These are phyloP conservation scores for Littorina saxatilis DNA, from an alignment of 1,140 invertebrate genomes.

Conservation along the genomic window DNA sequence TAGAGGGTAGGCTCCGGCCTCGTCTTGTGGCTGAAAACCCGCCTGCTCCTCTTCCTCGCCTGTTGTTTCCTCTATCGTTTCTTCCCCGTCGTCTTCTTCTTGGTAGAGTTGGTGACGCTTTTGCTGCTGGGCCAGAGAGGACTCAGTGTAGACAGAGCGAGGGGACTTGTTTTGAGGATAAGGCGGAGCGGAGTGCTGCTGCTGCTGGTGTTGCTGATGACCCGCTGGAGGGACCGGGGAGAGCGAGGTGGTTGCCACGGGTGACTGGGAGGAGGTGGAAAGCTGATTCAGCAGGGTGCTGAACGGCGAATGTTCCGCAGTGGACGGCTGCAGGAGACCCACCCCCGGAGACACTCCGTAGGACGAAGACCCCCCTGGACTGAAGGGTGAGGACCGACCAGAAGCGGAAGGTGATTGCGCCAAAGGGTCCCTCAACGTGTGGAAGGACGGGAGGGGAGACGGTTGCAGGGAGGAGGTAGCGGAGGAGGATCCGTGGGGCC, in stretches of 20 bases:
- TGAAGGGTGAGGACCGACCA: not conserved
- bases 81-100: not conserved
- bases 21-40: not conserved
- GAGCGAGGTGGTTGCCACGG: not conserved
- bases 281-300: conserved; percentile 16
- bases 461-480: not conserved
- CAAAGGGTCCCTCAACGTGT: conserved; percentile 1
- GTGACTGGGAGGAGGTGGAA: not conserved
- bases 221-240: not conserved
- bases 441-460: conserved; percentile 19
- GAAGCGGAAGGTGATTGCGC: not conserved
- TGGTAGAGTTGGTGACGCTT: not conserved
- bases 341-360: not conserved
- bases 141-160: not conserved
- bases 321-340: not conserved
- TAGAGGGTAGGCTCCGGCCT: not conserved
- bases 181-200: too few relatives aligned
- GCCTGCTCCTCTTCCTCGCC: not conserved
- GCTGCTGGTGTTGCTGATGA: not conserved
- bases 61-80: not conserved
- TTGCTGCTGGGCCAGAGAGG: not conserved
- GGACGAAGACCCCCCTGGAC: not conserved
- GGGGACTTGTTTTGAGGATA: not conserved
- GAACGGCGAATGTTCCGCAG: not conserved
- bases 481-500: not conserved